phyloP scores from a whole-genome alignment of 1,140 invertebrate genomes.

The Drosophila kurseongensis region DNA sequence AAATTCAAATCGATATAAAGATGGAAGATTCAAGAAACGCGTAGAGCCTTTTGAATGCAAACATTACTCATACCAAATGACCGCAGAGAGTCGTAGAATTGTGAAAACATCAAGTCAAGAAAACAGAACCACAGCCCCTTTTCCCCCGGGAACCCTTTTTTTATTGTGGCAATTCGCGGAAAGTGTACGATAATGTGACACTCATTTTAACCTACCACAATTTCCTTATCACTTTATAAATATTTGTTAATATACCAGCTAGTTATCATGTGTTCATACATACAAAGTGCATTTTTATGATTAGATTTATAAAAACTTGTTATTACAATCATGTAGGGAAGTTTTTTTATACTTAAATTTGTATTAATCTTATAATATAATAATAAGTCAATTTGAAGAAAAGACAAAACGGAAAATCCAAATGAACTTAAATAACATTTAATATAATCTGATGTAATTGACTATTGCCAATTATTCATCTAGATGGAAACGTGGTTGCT shows the following conservation, averaged over 20 bases:
- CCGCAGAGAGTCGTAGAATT: not conserved
- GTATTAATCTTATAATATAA: too few species aligned
- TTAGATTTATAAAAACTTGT: too few species aligned
- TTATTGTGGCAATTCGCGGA: not conserved
- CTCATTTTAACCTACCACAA: slow-evolving; percentile 29
- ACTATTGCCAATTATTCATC: slow-evolving; percentile 1
- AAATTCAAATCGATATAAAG: not conserved
- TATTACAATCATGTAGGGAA: too few species aligned
- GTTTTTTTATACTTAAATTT: too few species aligned
- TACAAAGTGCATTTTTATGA: too few species aligned
- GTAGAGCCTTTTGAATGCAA: not conserved
- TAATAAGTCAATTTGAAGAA: too few species aligned
- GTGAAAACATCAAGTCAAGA: not conserved
- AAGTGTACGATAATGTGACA: slow-evolving; percentile 16
- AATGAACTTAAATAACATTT: not conserved
- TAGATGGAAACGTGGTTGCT: slow-evolving; percentile 6
- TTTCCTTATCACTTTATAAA: slow-evolving; percentile 6
- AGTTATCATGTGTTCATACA: not conserved
- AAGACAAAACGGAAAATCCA: too few species aligned
- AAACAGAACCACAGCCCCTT: too few species aligned
- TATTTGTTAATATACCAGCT: not conserved
- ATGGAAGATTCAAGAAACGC: slow-evolving; percentile 9
- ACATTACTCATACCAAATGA: too few species aligned
- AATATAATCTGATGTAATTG: slow-evolving; percentile 3
- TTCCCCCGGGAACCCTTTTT: not conserved